Conservation (phyloP, 2,113 vertebrate species). For the Prunella himalayana region DNA sequence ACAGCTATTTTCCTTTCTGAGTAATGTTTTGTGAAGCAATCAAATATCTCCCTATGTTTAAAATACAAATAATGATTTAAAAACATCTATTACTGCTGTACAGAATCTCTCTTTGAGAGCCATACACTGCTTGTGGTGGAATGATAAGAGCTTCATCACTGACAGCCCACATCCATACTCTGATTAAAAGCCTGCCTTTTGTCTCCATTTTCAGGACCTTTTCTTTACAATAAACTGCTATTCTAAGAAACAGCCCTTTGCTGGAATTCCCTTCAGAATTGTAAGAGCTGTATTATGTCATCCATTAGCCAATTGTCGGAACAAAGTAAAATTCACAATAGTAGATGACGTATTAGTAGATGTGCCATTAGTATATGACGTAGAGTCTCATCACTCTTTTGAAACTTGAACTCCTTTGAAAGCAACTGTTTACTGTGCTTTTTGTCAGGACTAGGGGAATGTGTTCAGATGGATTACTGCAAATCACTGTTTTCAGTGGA, state of each 20-base stretch:
- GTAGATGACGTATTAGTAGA: too few species aligned
- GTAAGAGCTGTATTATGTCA: background rate
- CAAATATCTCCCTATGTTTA: background rate
- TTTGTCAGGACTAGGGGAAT: background rate
- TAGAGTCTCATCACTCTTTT: background rate
- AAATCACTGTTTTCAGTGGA: background rate
- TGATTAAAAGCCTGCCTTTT: constrained; percentile 43
- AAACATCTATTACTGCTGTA: background rate
- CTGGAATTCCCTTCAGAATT: background rate
- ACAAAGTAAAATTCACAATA: background rate
- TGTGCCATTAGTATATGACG: too few species aligned
- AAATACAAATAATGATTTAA: constrained; percentile 42
- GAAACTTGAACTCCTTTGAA: constrained; percentile 2
- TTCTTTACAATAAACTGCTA: background rate
- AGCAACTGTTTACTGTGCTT: background rate
- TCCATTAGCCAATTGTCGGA: background rate
- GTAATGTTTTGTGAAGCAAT: constrained; percentile 19
- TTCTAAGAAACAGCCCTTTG: background rate
- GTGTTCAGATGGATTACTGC: background rate
- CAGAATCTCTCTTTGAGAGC: background rate
- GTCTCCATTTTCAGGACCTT: constrained; percentile 12
- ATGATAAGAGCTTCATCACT: constrained; percentile 19
- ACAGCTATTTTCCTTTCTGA: background rate
- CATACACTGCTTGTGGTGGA: background rate
- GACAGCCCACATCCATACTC: background rate